phyloP scores from a whole-genome alignment of 2,113 vertebrate species.

The Gadus chalcogrammus region DNA sequence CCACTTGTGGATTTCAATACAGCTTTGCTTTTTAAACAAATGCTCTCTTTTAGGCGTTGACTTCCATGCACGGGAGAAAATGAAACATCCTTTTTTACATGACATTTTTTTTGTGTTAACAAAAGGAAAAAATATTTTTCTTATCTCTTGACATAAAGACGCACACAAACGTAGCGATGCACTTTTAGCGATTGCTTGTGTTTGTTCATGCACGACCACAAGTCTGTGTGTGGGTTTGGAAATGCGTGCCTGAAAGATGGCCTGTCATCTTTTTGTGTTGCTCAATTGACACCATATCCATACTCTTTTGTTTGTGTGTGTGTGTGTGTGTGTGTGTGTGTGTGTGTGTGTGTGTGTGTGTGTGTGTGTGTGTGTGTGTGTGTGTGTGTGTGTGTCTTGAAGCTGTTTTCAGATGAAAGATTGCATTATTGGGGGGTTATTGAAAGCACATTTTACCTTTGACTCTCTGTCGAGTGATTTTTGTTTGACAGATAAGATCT shows the following conservation, averaged over 20 bases:
- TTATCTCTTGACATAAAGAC: conserved; percentile 59
- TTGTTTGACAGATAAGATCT: conserved; percentile 28
- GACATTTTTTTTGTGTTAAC: conserved; percentile 37
- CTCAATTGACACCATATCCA: conserved; percentile 27
- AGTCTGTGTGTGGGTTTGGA: conserved; percentile 12
- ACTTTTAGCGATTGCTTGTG: conserved; percentile 65
- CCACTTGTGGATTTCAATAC: conserved; percentile 30
- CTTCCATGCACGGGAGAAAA: conserved; percentile 30
- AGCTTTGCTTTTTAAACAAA: conserved; percentile 19
- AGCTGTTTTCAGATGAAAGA: conserved; percentile 34
- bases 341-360: not conserved
- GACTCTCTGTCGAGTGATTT: conserved; percentile 30
- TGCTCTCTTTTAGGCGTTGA: conserved; percentile 19
- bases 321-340: not conserved
- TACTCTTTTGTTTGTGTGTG: conserved; percentile 2
- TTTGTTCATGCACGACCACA: conserved; percentile 24
- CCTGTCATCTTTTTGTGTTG: conserved; percentile 43
- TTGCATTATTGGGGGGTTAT: conserved; percentile 35
- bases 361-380: not conserved
- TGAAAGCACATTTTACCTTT: conserved; percentile 43
- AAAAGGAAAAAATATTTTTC: conserved; percentile 52
- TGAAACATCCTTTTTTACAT: conserved; percentile 28
- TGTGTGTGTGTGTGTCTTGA: conserved; percentile 11
- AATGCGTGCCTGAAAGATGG: conserved; percentile 41
- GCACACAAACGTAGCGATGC: conserved; percentile 59